phyloP scores from a whole-genome alignment of 1,140 invertebrate species.

The Apocrypta bakeri region DNA sequence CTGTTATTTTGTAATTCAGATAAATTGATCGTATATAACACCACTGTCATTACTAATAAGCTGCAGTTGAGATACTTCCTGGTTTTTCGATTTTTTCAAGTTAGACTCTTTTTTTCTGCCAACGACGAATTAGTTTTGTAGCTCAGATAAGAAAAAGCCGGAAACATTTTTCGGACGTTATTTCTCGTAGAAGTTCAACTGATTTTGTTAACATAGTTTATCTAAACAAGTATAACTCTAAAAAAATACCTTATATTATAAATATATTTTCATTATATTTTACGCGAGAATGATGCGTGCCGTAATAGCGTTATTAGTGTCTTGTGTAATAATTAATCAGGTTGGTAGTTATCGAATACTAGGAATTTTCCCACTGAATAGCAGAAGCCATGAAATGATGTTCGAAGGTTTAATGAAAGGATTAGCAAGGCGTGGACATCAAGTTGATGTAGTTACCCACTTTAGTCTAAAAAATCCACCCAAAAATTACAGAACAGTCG shows the following conservation, averaged over 20 bases:
- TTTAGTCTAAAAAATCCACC: slow-evolving; percentile 60
- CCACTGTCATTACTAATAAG: neutral
- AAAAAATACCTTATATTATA: no score
- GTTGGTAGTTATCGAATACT: slow-evolving; percentile 64
- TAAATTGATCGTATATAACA: neutral
- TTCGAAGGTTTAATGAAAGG: slow-evolving; percentile 70
- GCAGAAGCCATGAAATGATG: slow-evolving; percentile 71
- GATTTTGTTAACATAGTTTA: no score
- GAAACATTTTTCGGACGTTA: no score
- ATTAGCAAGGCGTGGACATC: slow-evolving; percentile 72
- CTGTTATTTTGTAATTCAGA: neutral
- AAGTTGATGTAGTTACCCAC: slow-evolving; percentile 67
- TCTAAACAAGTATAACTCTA: no score
- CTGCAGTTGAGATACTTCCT: neutral
- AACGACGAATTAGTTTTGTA: neutral
- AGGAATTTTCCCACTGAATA: slow-evolving; percentile 70
- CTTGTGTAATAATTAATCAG: neutral
- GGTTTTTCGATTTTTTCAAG: neutral
- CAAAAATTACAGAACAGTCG: slow-evolving; percentile 62
- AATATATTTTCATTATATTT: neutral
- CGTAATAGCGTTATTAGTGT: neutral
- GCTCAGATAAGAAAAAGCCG: neutral
- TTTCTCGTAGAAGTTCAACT: no score
- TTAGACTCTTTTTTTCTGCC: neutral
- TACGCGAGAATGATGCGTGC: neutral